Evolutionary conservation across 1,140 invertebrate genomes (phyloP).

Genomic region (Drosophila novamexicana): DNA sequence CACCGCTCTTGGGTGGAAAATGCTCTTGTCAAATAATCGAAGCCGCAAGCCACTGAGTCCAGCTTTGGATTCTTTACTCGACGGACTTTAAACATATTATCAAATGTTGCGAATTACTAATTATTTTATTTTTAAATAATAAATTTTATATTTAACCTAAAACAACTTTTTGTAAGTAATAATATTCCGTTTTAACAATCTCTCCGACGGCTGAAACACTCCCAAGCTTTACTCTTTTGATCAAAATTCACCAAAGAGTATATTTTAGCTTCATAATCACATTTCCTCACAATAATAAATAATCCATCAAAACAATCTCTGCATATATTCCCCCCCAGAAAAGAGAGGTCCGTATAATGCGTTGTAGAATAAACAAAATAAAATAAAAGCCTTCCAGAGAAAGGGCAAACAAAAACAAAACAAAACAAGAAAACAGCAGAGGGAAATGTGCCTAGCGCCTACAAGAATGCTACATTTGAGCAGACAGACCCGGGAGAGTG

Average conservation of each 20-base stretch:
- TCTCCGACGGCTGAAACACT: background rate
- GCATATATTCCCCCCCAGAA: conserved; percentile 4
- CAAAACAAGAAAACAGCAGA: conserved; percentile 7
- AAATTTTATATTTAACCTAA: too few relatives aligned
- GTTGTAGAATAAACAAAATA: conserved; percentile 24
- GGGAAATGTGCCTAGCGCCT: conserved; percentile 36
- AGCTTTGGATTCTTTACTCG: too few relatives aligned
- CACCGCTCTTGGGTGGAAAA: too few relatives aligned
- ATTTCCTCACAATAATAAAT: background rate
- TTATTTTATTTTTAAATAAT: too few relatives aligned
- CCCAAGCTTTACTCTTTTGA: background rate
- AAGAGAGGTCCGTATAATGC: conserved; percentile 3
- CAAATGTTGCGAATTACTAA: too few relatives aligned
- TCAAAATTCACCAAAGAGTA: background rate
- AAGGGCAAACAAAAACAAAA: conserved; percentile 36
- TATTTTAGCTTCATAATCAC: too few relatives aligned
- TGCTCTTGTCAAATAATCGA: too few relatives aligned
- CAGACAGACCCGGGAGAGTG: conserved; percentile 38
- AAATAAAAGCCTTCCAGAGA: conserved; percentile 44
- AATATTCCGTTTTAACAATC: background rate
- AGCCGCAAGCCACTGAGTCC: too few relatives aligned
- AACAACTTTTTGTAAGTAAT: background rate
- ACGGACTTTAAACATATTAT: too few relatives aligned
- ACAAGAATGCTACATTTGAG: conserved; percentile 43
- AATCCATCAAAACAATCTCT: conserved; percentile 5